Percentiles rank a stretch among this genome's conserved stretches.
Conservation (phyloP, 2,888 invertebrate species). For the Andrena hattorfiana region DNA sequence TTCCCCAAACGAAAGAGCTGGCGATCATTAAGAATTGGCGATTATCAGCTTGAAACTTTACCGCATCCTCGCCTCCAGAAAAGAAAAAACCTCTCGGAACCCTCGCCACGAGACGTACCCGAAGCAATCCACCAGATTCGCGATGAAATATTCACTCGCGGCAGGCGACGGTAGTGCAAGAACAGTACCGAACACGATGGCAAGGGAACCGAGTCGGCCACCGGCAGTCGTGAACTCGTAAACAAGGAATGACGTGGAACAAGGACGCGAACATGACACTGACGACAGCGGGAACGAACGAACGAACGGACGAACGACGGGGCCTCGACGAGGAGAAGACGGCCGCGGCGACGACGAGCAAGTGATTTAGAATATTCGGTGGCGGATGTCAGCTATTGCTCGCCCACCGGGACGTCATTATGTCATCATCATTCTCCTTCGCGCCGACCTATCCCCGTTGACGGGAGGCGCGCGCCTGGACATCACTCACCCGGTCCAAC, state of each 20-base stretch:
- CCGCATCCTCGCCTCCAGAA: not conserved
- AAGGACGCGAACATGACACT: conserved; percentile 58
- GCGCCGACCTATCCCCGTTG: conserved; percentile 79
- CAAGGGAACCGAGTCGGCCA: conserved; percentile 24
- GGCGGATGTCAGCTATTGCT: conserved; percentile 85
- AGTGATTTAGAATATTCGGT: conserved; percentile 85
- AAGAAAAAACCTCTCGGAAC: not conserved
- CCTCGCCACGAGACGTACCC: conserved; percentile 35
- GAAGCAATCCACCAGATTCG: conserved; percentile 53
- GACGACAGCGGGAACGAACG: conserved; percentile 51
- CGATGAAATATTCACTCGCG: conserved; percentile 50
- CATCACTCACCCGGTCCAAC: conserved; percentile 81
- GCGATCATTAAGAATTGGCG: too few relatives aligned
- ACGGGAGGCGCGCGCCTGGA: conserved; percentile 83
- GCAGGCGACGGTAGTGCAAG: conserved; percentile 61
- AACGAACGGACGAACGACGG: conserved; percentile 33
- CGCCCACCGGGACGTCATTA: conserved; percentile 85
- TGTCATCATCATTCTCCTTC: conserved; percentile 85
- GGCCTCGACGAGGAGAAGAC: conserved; percentile 59
- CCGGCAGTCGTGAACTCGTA: conserved; percentile 54
- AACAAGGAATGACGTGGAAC: conserved; percentile 60
- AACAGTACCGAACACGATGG: not conserved
- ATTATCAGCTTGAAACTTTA: not conserved
- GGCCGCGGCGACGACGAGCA: conserved; percentile 62
- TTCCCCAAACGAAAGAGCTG: too few relatives aligned